Percentiles rank a stretch among this genome's conserved stretches.
Evolutionary conservation across 2,797 vertebrate species (phyloP).

Genomic region (Florisuga fusca): DNA sequence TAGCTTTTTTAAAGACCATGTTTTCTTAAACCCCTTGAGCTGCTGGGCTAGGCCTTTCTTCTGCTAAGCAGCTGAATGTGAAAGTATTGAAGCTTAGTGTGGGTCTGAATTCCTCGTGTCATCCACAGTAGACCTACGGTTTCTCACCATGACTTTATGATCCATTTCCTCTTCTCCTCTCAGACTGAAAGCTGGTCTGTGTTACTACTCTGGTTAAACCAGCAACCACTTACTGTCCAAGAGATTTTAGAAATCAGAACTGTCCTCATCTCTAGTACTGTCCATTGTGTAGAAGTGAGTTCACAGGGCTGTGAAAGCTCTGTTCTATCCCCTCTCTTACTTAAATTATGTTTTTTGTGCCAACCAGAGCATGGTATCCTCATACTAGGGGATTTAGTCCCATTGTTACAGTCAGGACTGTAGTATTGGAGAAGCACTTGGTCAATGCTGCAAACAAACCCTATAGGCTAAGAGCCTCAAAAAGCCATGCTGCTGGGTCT

Average conservation of each 20-base stretch:
- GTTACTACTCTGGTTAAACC: constrained; percentile 34
- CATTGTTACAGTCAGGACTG: background rate
- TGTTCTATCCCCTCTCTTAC: background rate
- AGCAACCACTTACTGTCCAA: background rate
- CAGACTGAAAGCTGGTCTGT: background rate
- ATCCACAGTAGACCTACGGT: background rate
- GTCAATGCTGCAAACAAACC: constrained; percentile 16
- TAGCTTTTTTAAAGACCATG: background rate
- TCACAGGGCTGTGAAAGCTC: background rate
- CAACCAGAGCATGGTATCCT: background rate
- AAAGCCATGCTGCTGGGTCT: background rate
- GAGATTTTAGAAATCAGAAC: background rate
- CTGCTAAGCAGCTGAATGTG: constrained; percentile 7
- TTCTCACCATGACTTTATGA: background rate
- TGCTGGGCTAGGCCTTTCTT: constrained; percentile 2
- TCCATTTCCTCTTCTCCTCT: background rate
- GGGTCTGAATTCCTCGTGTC: background rate
- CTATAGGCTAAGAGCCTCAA: constrained; percentile 28
- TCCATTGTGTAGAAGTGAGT: background rate
- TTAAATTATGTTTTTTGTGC: background rate
- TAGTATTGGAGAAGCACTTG: constrained; percentile 46
- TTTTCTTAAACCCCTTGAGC: background rate
- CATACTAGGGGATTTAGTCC: background rate
- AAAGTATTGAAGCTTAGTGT: background rate
- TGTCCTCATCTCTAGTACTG: background rate